phyloP scores from a whole-genome alignment of 2,113 vertebrate genomes.

The Oceanodroma tethys region DNA sequence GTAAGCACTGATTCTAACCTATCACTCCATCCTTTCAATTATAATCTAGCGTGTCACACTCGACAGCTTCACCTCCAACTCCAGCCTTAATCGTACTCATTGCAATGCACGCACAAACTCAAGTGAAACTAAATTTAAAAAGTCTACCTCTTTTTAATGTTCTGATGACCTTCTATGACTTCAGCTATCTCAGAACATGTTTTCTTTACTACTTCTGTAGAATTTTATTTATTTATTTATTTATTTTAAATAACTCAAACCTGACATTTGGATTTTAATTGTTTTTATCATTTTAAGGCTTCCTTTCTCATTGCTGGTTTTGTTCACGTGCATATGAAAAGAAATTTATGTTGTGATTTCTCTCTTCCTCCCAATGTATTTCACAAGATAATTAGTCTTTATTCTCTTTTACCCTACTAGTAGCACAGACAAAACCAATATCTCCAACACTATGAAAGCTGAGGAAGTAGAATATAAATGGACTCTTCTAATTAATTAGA shows the following conservation, averaged over 20 bases:
- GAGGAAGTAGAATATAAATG: neutral
- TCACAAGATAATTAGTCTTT: neutral
- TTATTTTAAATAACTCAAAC: neutral
- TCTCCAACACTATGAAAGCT: neutral
- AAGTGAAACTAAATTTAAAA: neutral
- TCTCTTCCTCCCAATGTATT: neutral
- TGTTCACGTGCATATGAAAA: neutral
- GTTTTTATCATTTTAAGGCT: neutral
- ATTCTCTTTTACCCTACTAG: neutral
- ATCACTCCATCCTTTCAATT: neutral
- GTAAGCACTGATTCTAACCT: neutral
- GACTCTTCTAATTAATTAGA: neutral
- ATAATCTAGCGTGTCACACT: neutral
- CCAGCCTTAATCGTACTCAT: neutral
- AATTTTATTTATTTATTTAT: neutral
- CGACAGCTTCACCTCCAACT: neutral
- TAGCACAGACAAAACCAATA: rapidly evolving
- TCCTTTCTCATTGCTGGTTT: neutral
- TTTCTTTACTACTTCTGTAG: neutral
- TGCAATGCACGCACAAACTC: neutral
- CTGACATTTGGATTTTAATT: neutral
- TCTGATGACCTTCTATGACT: neutral
- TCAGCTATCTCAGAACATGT: neutral
- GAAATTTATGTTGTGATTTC: neutral
- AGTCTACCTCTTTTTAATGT: neutral